These are phyloP conservation scores for Bovichtus variegatus DNA, from an alignment of 2,797 vertebrate genomes.

Conservation along the genomic window DNA sequence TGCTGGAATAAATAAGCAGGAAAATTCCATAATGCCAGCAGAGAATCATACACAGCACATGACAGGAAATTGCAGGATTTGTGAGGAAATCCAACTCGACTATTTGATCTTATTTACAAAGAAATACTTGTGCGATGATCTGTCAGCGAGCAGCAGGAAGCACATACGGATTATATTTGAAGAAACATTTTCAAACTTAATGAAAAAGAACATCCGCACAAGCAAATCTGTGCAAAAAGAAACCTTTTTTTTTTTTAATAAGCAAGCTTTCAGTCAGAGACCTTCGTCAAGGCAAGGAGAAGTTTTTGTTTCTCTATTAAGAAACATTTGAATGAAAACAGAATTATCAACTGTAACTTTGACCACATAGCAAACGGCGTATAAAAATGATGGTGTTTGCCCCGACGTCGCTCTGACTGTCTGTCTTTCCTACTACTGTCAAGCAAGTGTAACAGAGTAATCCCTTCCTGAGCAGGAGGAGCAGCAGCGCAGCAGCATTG, in stretches of 20 bases:
- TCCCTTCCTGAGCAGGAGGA: fast-evolving
- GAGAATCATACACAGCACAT: neutral
- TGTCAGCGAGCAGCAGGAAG: neutral
- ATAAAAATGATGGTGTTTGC: neutral
- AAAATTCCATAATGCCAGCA: slow-evolving; percentile 13
- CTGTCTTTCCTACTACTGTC: neutral
- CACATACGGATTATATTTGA: neutral
- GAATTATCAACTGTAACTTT: neutral
- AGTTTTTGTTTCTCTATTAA: too few species aligned
- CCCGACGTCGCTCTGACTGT: neutral
- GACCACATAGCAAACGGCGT: neutral
- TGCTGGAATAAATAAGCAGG: slow-evolving; percentile 42
- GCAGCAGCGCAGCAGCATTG: neutral
- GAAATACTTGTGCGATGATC: neutral
- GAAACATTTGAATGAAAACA: neutral
- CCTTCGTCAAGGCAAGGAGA: too few species aligned
- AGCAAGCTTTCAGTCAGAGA: too few species aligned
- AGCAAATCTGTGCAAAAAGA: too few species aligned
- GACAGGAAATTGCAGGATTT: slow-evolving; percentile 3
- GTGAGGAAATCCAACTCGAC: neutral
- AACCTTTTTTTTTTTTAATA: too few species aligned
- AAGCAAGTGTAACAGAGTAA: neutral
- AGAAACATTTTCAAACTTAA: neutral
- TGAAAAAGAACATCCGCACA: neutral
- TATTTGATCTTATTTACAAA: neutral